Conservation (phyloP, 2,797 vertebrate genomes). For the Pitangus sulphuratus region DNA sequence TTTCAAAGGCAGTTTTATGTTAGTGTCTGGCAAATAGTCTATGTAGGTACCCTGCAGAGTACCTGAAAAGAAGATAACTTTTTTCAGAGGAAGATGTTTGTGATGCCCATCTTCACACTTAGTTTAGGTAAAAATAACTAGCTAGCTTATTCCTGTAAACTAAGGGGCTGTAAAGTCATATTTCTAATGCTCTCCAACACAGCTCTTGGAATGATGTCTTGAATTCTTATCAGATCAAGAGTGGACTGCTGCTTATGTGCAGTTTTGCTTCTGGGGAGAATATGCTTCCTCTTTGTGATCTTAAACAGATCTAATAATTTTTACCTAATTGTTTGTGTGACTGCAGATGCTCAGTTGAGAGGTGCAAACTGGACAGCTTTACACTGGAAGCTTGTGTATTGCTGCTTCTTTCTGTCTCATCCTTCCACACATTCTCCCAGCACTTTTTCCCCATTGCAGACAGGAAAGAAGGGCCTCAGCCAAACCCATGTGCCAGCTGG, state of each 20-base stretch:
- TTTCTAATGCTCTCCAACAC: background rate
- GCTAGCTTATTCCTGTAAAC: background rate
- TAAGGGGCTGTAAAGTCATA: background rate
- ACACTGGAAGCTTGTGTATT: background rate
- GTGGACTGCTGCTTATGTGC: accelerated
- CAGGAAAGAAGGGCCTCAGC: background rate
- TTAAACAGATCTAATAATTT: background rate
- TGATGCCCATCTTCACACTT: background rate
- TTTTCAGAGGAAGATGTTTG: background rate
- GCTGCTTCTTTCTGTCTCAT: background rate
- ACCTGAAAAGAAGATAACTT: background rate
- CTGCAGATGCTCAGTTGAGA: background rate
- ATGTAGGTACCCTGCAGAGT: background rate
- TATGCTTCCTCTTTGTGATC: background rate
- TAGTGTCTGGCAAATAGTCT: background rate
- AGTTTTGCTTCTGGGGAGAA: background rate
- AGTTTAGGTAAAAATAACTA: background rate
- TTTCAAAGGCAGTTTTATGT: background rate
- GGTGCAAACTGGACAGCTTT: background rate
- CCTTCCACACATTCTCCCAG: too few species aligned
- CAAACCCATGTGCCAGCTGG: background rate
- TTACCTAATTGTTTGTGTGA: background rate
- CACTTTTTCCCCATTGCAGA: background rate
- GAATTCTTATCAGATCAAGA: background rate
- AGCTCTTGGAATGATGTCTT: background rate